Evolutionary conservation across 2,797 vertebrate genomes (phyloP).

Genomic region (Rhynchotus rufescens): DNA sequence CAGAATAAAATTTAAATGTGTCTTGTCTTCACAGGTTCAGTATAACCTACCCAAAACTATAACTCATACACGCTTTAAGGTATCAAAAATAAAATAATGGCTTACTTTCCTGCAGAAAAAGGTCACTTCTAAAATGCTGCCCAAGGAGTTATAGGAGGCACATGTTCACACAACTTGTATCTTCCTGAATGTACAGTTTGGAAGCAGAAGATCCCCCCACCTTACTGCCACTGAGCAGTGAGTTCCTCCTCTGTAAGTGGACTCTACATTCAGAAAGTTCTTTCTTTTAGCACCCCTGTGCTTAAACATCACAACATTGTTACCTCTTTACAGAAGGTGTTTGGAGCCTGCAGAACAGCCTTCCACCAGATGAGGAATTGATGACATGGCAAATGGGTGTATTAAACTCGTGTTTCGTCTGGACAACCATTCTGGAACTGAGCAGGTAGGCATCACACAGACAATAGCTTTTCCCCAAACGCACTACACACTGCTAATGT

Average conservation of each 20-base stretch:
- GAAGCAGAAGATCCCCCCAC: not conserved
- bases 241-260: not conserved
- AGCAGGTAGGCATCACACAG: not conserved
- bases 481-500: not conserved
- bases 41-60: conserved; percentile 37
- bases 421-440: not conserved
- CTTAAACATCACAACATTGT: accelerated
- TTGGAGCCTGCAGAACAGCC: not conserved
- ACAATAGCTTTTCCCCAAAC: not conserved
- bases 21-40: conserved; percentile 58
- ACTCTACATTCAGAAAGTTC: not conserved
- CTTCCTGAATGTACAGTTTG: not conserved
- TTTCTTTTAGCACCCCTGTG: not conserved
- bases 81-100: conserved; percentile 11
- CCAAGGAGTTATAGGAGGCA: not conserved
- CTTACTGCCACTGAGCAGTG: not conserved
- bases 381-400: not conserved
- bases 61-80: conserved; percentile 28
- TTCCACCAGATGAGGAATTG: not conserved
- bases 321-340: not conserved
- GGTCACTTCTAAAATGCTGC: not conserved
- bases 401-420: not conserved
- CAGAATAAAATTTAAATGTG: conserved; percentile 66
- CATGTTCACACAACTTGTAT: accelerated
- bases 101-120: not conserved